Evolutionary conservation across 1,140 invertebrate species (phyloP), one percentile per base, ranked within the genome.

Genomic region (Apis mellifera): DNA sequence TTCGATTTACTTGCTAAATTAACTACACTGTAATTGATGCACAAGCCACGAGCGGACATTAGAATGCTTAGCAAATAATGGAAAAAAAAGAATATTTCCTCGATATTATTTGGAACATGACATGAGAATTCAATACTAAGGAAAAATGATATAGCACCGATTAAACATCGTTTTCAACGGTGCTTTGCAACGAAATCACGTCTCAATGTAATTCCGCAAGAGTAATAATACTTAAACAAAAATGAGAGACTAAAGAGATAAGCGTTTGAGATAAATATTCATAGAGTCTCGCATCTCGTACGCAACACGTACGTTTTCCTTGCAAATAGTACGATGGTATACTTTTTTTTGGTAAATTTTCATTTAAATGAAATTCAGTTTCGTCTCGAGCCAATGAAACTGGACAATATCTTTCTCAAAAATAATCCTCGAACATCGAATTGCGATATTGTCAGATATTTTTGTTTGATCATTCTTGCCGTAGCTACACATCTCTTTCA

Each of bases 401-500:
- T 5, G 32, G 54, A 78, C 0, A 17, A 12, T 32, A 26, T 42
- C 65, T 23, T 9, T 15, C 13, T n/a, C n/a, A 21, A 9, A 69
- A 32, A 57, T 4, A 15, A 3, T 12, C 9, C 19, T 19, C 23
- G 26, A 9, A n/a, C 9, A 52, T 42, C 0, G 23, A 76, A 26
- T 26, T 21, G 19, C 15, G 21, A 32, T 54, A 26, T 69, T 42
- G 8, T 60, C n/a, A 1, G 9, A 42, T 26, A 54, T 50, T 26
- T n/a, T 19, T 32, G 9, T 76, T 52, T 54, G 5, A 69, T 68
- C 23, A 2, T 13, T 42, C 32, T 60, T 50, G 2, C 12, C n/a
- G 62, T 15, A 82, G 79, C 73, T 60, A 82, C 62, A 82, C 62
- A 54, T 68, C 79, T 82, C 79, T 82, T 82, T 76, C 17, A 50